phyloP scores from a whole-genome alignment of 2,113 vertebrate genomes.

The Amblyopsis rosae region DNA sequence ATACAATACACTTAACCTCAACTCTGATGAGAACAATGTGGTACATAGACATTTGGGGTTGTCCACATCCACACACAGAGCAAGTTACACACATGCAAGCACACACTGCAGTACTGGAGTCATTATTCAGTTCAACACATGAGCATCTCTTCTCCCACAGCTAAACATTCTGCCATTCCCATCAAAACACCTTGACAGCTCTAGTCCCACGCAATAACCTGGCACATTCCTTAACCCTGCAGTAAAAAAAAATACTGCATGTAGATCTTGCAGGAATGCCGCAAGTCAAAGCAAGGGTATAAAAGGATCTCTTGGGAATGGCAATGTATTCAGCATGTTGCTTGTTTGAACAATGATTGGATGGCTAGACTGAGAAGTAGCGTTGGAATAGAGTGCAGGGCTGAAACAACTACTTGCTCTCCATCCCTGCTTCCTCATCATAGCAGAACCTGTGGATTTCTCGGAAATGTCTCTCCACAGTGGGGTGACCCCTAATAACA shows the following conservation, averaged over 20 bases:
- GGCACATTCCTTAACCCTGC: not conserved
- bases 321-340: too few species aligned
- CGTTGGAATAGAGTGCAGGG: too few species aligned
- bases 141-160: conserved; percentile 42
- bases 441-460: conserved; percentile 5
- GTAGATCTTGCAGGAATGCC: conserved; percentile 6
- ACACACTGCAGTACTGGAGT: conserved; percentile 50
- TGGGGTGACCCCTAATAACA: not conserved
- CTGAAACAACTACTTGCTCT: too few species aligned
- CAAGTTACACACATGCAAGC: conserved; percentile 2
- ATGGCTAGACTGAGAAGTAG: too few species aligned
- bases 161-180: conserved; percentile 54
- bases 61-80: not conserved
- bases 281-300: conserved; percentile 6
- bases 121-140: conserved; percentile 45
- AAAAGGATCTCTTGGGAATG: too few species aligned
- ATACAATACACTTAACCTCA: conserved; percentile 14
- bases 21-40: conserved; percentile 20
- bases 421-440: too few species aligned
- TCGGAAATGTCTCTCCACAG: conserved; percentile 30
- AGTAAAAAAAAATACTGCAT: conserved; percentile 35
- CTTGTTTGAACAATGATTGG: too few species aligned
- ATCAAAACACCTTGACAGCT: conserved; percentile 12
- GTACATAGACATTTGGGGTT: conserved; percentile 16
- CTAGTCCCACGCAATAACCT: not conserved